phyloP scores from a whole-genome alignment of 2,113 vertebrate genomes.

The Gorilla gorilla region DNA sequence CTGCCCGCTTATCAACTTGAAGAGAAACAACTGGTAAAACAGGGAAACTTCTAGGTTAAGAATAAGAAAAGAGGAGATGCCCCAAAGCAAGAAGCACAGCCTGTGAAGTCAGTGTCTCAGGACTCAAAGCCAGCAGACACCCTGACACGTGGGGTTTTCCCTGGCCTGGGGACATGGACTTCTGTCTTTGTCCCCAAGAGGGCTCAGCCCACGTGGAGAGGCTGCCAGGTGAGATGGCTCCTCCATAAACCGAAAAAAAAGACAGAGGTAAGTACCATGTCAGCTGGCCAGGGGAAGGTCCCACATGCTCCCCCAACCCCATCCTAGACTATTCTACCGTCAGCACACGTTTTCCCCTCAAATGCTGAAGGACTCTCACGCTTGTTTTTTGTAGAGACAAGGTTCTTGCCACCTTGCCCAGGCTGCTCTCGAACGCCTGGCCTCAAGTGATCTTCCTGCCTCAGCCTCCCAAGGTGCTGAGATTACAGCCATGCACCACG shows the following conservation, averaged over 20 bases:
- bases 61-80: background rate
- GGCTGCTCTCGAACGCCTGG: no score
- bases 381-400: no score
- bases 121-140: background rate
- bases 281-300: background rate
- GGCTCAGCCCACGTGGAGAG: background rate
- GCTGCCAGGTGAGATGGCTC: background rate
- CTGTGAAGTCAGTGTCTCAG: background rate
- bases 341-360: background rate
- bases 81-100: background rate
- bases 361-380: background rate
- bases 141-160: background rate
- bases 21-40: background rate
- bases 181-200: background rate
- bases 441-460: no score
- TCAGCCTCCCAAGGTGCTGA: no score
- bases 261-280: background rate
- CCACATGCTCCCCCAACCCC: background rate
- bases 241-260: background rate
- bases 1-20: background rate
- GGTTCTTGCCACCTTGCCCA: no score
- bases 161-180: background rate
- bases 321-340: background rate
- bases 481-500: no score
- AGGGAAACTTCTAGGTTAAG: background rate